Conservation (phyloP, 2,888 invertebrate species). For the Drosophila ezoana region DNA sequence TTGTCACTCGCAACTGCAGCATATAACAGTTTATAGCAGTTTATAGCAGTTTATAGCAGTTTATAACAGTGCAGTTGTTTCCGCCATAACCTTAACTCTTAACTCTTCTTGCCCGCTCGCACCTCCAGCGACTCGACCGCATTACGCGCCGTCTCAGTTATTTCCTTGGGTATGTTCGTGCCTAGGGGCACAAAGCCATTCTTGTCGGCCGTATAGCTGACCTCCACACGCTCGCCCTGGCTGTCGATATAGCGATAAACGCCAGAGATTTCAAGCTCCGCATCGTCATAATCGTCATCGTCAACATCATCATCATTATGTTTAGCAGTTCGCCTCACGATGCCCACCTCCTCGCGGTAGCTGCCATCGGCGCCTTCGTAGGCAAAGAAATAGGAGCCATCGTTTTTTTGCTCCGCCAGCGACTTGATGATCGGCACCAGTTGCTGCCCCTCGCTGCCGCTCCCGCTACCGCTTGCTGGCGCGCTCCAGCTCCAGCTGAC, state of each 20-base stretch:
- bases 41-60: neutral
- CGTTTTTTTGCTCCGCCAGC: constrained; percentile 64
- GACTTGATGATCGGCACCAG: constrained; percentile 73
- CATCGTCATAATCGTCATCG: constrained; percentile 58
- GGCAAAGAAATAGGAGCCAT: constrained; percentile 81
- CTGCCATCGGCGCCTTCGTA: constrained; percentile 79
- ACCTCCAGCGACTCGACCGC: constrained; percentile 24
- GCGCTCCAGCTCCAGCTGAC: constrained; percentile 7
- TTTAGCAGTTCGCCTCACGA: constrained; percentile 43
- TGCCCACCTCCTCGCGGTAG: constrained; percentile 78
- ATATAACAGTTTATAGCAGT: constrained; percentile 7
- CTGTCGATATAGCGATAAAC: constrained; percentile 78
- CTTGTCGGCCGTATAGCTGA: constrained; percentile 81
- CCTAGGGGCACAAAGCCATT: constrained; percentile 81
- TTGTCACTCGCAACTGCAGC: neutral
- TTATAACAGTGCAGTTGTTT: too few relatives aligned
- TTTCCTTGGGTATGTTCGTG: constrained; percentile 64
- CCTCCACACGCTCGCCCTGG: constrained; percentile 73
- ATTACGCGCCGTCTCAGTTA: constrained; percentile 55
- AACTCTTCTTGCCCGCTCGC: constrained; percentile 14
- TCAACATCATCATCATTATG: constrained; percentile 58
- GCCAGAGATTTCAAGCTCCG: constrained; percentile 76
- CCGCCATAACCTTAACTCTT: neutral
- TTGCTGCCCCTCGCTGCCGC: constrained; percentile 3
- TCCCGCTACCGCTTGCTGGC: neutral